Evolutionary conservation across 2,888 invertebrate genomes (phyloP).

Genomic region (Drosophila acutilabella): DNA sequence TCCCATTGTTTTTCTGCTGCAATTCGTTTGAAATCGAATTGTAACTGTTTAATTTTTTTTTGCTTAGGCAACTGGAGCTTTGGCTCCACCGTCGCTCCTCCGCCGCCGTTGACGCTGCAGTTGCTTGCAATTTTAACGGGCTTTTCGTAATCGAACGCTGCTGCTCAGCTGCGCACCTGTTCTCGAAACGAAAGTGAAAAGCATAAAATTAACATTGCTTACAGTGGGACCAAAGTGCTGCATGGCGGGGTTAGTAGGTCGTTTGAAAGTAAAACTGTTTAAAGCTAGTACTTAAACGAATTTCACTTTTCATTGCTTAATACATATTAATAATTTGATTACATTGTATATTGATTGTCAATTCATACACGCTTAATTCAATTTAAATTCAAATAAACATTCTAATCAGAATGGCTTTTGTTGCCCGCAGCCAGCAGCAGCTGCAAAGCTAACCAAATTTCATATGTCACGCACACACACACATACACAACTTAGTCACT

Average conservation of each 20-base stretch:
- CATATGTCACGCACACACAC: conserved; percentile 30
- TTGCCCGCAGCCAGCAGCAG: conserved; percentile 25
- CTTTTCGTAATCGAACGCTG: conserved; percentile 62
- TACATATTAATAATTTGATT: conserved; percentile 66
- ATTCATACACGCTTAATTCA: conserved; percentile 5
- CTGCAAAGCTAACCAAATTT: conserved; percentile 24
- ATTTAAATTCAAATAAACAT: conserved; percentile 25
- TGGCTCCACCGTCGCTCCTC: conserved; percentile 22
- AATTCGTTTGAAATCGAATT: conserved; percentile 76
- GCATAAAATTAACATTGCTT: conserved; percentile 68
- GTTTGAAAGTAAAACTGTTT: conserved; percentile 67
- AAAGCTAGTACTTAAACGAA: conserved; percentile 28
- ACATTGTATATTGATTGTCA: conserved; percentile 25
- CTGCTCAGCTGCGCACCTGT: conserved; percentile 59
- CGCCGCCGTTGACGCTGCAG: neutral
- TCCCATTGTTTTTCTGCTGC: conserved; percentile 46
- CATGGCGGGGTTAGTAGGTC: conserved; percentile 3
- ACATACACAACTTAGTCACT: conserved; percentile 5
- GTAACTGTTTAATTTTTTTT: conserved; percentile 51
- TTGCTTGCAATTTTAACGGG: conserved; percentile 65
- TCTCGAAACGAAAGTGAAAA: conserved; percentile 75
- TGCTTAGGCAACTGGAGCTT: conserved; percentile 46
- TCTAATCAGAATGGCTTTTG: conserved; percentile 49
- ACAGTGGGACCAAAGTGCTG: conserved; percentile 13
- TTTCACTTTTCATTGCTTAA: conserved; percentile 66